phyloP scores from a whole-genome alignment of 2,888 invertebrate genomes.

The Stenolophus ochropezus region DNA sequence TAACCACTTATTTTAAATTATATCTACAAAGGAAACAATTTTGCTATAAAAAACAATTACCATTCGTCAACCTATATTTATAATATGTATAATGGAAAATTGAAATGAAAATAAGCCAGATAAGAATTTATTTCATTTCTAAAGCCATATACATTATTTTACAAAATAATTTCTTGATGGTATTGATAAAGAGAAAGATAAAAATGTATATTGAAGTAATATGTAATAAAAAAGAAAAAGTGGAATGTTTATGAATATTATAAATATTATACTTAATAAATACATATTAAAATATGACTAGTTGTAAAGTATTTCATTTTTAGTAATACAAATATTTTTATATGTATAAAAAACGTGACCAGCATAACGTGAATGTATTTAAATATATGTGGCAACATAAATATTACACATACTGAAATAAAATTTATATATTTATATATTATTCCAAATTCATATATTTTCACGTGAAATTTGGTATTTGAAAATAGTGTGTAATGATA shows the following conservation, averaged over 20 bases:
- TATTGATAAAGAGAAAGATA: background rate
- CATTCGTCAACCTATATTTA: background rate
- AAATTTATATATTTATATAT: background rate
- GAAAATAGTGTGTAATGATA: no score
- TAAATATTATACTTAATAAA: no score
- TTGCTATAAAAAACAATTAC: background rate
- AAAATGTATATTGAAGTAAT: background rate
- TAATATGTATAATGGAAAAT: background rate
- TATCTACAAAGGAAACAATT: background rate
- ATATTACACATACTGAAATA: background rate
- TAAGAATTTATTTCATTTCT: background rate
- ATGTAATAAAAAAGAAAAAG: no score
- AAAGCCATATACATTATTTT: background rate
- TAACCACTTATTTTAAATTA: background rate
- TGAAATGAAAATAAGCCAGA: background rate
- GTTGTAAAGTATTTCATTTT: no score
- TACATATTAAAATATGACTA: no score
- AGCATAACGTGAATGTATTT: background rate
- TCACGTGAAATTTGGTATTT: no score
- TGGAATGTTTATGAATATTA: no score
- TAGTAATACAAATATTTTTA: no score
- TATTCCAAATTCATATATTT: no score
- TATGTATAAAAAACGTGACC: background rate
- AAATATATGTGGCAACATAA: background rate
- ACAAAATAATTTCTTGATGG: background rate